A percentile compares a stretch with the other conserved stretches of the same genome.
Evolutionary conservation across 2,888 invertebrate genomes (phyloP).

Genomic region (Drosophila hamatofila): DNA sequence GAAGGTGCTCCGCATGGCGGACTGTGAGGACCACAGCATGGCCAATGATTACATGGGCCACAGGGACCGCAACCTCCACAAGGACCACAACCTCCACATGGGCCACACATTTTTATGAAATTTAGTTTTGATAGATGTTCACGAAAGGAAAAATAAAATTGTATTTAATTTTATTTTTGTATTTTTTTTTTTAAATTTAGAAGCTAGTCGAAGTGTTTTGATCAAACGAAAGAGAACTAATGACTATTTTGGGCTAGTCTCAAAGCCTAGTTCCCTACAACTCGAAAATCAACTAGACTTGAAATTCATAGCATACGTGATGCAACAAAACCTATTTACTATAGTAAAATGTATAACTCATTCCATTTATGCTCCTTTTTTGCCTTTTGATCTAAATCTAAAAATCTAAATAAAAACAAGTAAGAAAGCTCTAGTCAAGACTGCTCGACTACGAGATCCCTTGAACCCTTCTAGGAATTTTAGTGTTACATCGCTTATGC

Average conservation of each 20-base stretch:
- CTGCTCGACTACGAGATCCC: too few relatives aligned
- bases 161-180: neutral
- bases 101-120: constrained; percentile 32
- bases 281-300: neutral
- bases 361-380: too few relatives aligned
- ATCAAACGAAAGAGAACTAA: constrained; percentile 71
- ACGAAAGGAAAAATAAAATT: constrained; percentile 19
- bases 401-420: too few relatives aligned
- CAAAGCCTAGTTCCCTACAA: neutral
- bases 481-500: too few relatives aligned
- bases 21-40: constrained; percentile 62
- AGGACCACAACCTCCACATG: constrained; percentile 67
- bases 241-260: constrained; percentile 35
- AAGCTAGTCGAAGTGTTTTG: constrained; percentile 67
- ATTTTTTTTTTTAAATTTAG: constrained; percentile 43
- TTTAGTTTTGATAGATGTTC: neutral
- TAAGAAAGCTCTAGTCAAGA: too few relatives aligned
- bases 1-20: constrained; percentile 75
- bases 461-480: too few relatives aligned
- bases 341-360: too few relatives aligned
- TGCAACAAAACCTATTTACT: neutral
- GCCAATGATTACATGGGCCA: constrained; percentile 56
- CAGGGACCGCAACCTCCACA: constrained; percentile 69
- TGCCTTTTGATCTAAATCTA: too few relatives aligned
- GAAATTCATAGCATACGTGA: constrained; percentile 33